Conservation (phyloP, 2,113 vertebrate genomes). For the Prunella fulvescens region DNA sequence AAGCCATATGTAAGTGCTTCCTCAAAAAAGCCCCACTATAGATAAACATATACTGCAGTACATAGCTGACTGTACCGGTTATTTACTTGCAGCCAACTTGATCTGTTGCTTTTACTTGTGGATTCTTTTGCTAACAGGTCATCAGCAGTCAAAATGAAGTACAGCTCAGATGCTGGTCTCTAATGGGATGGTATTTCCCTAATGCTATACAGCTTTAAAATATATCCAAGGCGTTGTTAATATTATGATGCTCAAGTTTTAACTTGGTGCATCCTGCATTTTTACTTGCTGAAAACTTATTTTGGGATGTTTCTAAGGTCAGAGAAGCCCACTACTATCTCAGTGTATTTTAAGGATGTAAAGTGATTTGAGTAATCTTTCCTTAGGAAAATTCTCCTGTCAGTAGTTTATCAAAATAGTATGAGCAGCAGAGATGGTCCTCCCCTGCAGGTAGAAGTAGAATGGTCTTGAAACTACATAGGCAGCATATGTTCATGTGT, state of each 20-base stretch:
- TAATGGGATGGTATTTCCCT: neutral
- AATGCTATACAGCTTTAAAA: neutral
- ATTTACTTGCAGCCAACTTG: neutral
- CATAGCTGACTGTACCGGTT: neutral
- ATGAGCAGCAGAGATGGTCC: neutral
- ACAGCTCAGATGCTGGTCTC: neutral
- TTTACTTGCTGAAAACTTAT: neutral
- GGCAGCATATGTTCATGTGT: neutral
- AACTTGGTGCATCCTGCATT: neutral
- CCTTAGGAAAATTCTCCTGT: neutral
- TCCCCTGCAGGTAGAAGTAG: neutral
- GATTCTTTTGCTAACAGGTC: constrained; percentile 18
- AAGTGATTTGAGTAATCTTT: neutral
- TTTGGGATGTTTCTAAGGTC: neutral
- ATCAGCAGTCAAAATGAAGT: neutral
- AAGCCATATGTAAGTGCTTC: neutral
- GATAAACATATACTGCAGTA: neutral
- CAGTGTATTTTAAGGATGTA: neutral
- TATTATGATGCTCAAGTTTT: neutral
- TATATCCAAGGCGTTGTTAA: neutral
- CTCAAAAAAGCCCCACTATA: neutral
- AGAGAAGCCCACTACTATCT: neutral
- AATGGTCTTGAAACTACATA: constrained; percentile 14
- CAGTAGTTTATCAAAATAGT: neutral
- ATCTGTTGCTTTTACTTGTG: constrained; percentile 3